phyloP scores from a whole-genome alignment of 2,797 vertebrate species.

The Gadopsis marmoratus region DNA sequence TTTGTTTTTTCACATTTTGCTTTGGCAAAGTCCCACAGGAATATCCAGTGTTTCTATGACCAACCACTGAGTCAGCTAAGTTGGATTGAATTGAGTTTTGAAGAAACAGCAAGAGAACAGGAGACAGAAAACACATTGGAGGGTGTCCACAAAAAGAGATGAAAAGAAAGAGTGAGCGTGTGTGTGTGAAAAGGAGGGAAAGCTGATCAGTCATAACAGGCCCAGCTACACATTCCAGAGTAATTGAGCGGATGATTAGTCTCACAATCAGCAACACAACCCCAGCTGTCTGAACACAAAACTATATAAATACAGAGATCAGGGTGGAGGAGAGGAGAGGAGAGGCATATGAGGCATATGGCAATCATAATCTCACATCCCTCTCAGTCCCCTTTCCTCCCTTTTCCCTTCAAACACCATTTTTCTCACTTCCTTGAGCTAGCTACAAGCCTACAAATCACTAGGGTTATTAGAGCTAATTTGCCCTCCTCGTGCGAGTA shows the following conservation, averaged over 20 bases:
- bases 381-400: conserved; percentile 60
- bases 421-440: conserved; percentile 68
- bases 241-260: conserved; percentile 91
- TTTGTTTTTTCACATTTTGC: neutral
- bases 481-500: conserved; percentile 71
- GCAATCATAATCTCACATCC: conserved; percentile 76
- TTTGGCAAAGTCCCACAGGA: neutral
- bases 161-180: conserved; percentile 48
- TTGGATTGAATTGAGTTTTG: neutral
- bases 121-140: conserved; percentile 45
- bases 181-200: conserved; percentile 14
- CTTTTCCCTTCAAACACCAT: conserved; percentile 55
- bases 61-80: neutral
- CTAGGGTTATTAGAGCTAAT: conserved; percentile 77
- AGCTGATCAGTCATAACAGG: conserved; percentile 86
- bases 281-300: conserved; percentile 86
- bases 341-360: conserved; percentile 65
- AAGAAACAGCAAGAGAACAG: conserved; percentile 6
- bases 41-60: neutral
- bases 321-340: neutral
- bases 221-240: conserved; percentile 84
- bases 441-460: conserved; percentile 67
- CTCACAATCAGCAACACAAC: conserved; percentile 86
- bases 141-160: conserved; percentile 48
- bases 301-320: conserved; percentile 82